Evolutionary conservation across 2,888 invertebrate genomes (phyloP).

Genomic region (Sphaerophoria taeniata): DNA sequence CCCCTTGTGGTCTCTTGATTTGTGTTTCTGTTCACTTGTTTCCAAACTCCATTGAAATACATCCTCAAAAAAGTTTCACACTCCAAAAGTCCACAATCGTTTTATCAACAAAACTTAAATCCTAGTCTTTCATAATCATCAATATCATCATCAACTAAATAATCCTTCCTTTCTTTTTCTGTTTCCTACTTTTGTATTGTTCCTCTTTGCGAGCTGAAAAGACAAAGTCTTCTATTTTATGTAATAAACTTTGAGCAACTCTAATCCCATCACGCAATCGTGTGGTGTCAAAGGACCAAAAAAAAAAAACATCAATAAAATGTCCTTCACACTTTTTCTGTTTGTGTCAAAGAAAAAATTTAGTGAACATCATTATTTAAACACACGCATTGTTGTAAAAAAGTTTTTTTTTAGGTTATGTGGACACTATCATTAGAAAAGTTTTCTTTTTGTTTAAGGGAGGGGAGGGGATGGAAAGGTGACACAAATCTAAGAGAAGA

Average conservation of each 20-base stretch:
- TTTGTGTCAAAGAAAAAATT: neutral
- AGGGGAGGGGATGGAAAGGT: too few species aligned
- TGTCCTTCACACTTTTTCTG: neutral
- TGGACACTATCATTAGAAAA: constrained; percentile 53
- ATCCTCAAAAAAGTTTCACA: constrained; percentile 17
- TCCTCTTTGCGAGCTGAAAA: constrained; percentile 39
- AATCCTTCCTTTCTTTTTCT: constrained; percentile 33
- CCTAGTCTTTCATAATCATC: constrained; percentile 45
- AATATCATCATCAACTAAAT: constrained; percentile 58
- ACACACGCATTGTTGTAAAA: constrained; percentile 36
- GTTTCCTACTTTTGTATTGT: neutral
- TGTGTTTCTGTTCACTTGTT: neutral
- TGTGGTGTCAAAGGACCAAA: constrained; percentile 54
- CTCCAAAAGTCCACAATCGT: constrained; percentile 53
- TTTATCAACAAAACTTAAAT: constrained; percentile 50
- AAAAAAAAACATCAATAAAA: constrained; percentile 60
- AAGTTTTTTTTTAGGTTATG: neutral
- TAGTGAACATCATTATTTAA: constrained; percentile 15
- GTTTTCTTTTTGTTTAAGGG: neutral
- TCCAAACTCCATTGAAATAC: neutral
- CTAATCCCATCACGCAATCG: constrained; percentile 71
- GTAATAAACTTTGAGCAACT: constrained; percentile 50
- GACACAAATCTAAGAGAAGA: too few species aligned
- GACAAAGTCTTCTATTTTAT: constrained; percentile 47
- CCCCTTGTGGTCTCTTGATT: too few species aligned